Evolutionary conservation across 2,797 vertebrate species (phyloP).

Genomic region (Sebastes steindachneri): DNA sequence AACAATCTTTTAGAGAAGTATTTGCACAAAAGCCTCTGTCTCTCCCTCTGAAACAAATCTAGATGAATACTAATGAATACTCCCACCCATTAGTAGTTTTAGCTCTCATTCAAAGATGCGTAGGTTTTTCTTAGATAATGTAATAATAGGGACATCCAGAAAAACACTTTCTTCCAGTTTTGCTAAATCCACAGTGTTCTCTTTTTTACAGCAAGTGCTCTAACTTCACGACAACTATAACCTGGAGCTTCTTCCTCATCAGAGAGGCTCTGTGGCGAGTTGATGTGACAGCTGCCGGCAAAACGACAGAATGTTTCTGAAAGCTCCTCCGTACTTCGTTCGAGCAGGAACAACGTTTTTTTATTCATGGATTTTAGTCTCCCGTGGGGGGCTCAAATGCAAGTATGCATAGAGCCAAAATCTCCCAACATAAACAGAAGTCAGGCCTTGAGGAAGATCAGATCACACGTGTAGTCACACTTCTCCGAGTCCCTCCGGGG

Average conservation of each 20-base stretch:
- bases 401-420: neutral
- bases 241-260: conserved; percentile 25
- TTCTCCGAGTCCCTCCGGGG: neutral
- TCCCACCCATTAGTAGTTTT: neutral
- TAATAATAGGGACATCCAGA: neutral
- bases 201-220: neutral
- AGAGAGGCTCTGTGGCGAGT: conserved; percentile 8
- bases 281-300: conserved; percentile 36
- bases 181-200: conserved; percentile 8
- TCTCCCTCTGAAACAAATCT: neutral
- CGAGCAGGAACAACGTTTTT: neutral
- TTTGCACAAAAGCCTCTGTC: neutral
- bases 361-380: conserved; percentile 26
- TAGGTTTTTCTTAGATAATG: neutral
- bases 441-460: conserved; percentile 3
- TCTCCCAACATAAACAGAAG: conserved; percentile 30
- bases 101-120: neutral
- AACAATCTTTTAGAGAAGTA: neutral
- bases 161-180: neutral
- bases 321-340: conserved; percentile 3
- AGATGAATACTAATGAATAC: neutral
- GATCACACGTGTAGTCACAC: conserved; percentile 15
- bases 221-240: neutral
- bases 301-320: conserved; percentile 18
- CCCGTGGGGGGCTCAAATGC: neutral